Conservation (phyloP, 1,140 invertebrate genomes). For the Neodiprion pinetum region DNA sequence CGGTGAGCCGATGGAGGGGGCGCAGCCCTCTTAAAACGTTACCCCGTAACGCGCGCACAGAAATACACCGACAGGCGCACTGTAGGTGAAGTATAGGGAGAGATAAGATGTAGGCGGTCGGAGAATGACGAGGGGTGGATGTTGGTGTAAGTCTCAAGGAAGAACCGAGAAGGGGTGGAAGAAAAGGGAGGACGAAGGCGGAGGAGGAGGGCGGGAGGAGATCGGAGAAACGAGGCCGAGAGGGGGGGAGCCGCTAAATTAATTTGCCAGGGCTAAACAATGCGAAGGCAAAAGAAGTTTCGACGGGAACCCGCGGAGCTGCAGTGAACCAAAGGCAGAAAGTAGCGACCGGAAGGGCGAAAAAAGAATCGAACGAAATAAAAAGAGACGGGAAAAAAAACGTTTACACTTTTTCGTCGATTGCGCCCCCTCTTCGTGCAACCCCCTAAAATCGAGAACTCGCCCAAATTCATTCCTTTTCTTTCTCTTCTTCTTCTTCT, state of each 20-base stretch:
- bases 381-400: neutral
- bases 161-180: neutral
- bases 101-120: conserved; percentile 24
- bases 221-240: neutral
- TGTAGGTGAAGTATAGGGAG: neutral
- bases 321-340: neutral
- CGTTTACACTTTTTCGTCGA: too few species aligned
- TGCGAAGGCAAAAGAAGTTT: conserved; percentile 13
- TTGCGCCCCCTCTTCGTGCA: neutral
- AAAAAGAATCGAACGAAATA: neutral
- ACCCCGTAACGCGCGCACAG: too few species aligned
- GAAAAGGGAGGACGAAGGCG: conserved; percentile 9
- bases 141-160: conserved; percentile 13
- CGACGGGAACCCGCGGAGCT: neutral
- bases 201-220: neutral
- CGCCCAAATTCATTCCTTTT: too few species aligned
- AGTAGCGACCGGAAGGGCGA: neutral
- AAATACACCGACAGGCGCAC: neutral
- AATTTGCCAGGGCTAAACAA: conserved; percentile 32
- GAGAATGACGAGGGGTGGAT: conserved; percentile 19
- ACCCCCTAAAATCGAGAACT: too few species aligned
- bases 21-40: neutral
- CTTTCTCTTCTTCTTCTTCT: too few species aligned
- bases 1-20: conserved; percentile 12
- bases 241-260: conserved; percentile 19